Evolutionary conservation across 2,888 invertebrate species (phyloP).

Genomic region (Yponomeuta evonymella): DNA sequence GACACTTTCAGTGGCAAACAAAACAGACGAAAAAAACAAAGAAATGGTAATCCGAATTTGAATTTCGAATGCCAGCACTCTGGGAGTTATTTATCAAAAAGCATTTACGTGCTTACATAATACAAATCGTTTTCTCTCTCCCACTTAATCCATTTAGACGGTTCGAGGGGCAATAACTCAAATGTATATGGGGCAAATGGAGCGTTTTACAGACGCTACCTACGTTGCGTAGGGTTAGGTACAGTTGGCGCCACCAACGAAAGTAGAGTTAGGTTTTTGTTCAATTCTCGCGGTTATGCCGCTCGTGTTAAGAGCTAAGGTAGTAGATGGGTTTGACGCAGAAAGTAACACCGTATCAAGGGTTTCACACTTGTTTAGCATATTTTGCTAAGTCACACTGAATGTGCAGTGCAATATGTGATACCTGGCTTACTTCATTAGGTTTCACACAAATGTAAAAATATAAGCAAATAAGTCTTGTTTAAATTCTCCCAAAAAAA

Average conservation of each 20-base stretch:
- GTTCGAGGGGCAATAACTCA: neutral
- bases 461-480: no score
- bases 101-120: conserved; percentile 3
- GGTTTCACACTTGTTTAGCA: no score
- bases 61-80: neutral
- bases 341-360: no score
- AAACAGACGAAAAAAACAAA: neutral
- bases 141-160: neutral
- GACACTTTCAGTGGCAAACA: neutral
- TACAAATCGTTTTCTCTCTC: conserved; percentile 1
- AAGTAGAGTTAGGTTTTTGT: no score
- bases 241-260: neutral
- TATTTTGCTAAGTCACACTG: no score
- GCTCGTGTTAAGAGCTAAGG: no score
- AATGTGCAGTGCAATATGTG: no score
- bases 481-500: no score
- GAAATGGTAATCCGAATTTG: neutral
- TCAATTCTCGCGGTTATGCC: no score
- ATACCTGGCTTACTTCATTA: no score
- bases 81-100: neutral
- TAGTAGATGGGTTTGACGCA: no score
- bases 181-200: neutral
- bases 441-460: no score
- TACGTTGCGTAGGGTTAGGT: neutral
- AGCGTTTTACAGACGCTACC: neutral